These are phyloP conservation scores for Pipra filicauda DNA, from an alignment of 2,113 vertebrate genomes.

Conservation along the genomic window DNA sequence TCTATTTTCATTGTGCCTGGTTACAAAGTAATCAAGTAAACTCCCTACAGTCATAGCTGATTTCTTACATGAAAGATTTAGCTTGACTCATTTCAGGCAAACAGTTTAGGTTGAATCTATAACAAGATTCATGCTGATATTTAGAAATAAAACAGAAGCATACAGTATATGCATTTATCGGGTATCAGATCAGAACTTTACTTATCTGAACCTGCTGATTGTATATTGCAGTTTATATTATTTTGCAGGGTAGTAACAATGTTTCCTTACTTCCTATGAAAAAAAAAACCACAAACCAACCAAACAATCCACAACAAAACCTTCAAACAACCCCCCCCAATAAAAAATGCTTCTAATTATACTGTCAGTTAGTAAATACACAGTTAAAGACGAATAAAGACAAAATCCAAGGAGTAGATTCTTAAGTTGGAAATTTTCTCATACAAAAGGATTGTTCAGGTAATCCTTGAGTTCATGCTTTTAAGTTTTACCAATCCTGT, in stretches of 20 bases:
- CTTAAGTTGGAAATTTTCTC: not conserved
- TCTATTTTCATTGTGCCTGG: not conserved
- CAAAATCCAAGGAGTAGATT: not conserved
- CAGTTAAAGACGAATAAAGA: not conserved
- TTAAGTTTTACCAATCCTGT: not conserved
- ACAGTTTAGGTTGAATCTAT: not conserved
- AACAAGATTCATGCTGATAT: not conserved
- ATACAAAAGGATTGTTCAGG: not conserved
- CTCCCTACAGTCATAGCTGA: not conserved
- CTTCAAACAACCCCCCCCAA: not conserved
- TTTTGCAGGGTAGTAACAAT: not conserved
- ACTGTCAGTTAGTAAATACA: not conserved
- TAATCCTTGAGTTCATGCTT: not conserved
- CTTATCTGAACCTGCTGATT: not conserved
- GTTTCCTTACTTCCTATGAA: not conserved
- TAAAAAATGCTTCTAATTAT: not conserved
- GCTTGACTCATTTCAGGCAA: not conserved
- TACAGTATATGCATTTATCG: not conserved
- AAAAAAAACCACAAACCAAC: not conserved
- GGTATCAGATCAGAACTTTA: not conserved
- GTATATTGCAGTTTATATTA: not conserved
- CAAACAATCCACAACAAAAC: not conserved
- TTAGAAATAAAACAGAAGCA: constrained; percentile 4
- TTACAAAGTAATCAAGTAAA: constrained; percentile 8
- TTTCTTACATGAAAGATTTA: constrained; percentile 20